Conservation (phyloP, 2,113 vertebrate species). For the Excalfactoria chinensis region DNA sequence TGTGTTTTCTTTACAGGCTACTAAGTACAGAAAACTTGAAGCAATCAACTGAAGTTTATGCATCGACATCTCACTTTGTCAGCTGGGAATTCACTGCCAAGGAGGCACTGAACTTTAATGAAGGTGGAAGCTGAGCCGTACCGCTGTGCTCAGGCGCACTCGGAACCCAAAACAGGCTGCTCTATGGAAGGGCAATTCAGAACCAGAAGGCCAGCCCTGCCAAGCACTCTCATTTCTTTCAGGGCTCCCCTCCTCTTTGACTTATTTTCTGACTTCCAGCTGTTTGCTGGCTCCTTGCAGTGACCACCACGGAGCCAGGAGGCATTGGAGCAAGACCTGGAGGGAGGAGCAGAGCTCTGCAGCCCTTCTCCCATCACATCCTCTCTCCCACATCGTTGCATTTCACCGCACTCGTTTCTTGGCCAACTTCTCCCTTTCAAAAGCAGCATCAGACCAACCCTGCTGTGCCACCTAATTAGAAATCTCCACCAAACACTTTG, state of each 20-base stretch:
- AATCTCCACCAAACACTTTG: neutral
- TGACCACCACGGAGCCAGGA: neutral
- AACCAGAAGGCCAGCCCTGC: neutral
- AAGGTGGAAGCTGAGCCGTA: constrained; percentile 34
- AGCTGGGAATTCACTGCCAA: constrained; percentile 63
- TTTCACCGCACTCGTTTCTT: neutral
- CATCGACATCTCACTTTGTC: constrained; percentile 54
- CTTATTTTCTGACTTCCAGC: neutral
- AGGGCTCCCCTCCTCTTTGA: neutral
- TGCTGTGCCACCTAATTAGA: neutral
- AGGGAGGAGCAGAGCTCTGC: neutral
- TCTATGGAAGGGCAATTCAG: neutral
- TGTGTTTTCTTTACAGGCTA: constrained; percentile 65
- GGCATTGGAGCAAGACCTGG: too few species aligned
- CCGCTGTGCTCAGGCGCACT: neutral
- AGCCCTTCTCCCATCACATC: too few species aligned
- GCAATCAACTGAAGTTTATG: constrained; percentile 70
- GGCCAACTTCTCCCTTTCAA: neutral
- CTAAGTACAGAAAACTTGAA: constrained; percentile 71
- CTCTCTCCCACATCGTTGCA: accelerated
- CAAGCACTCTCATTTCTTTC: neutral
- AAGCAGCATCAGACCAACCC: neutral
- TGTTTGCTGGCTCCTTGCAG: neutral
- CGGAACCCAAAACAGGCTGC: neutral
- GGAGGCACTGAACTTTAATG: constrained; percentile 60